These are phyloP conservation scores for Thera obeliscata DNA, from an alignment of 2,888 invertebrate species.

Conservation along the genomic window DNA sequence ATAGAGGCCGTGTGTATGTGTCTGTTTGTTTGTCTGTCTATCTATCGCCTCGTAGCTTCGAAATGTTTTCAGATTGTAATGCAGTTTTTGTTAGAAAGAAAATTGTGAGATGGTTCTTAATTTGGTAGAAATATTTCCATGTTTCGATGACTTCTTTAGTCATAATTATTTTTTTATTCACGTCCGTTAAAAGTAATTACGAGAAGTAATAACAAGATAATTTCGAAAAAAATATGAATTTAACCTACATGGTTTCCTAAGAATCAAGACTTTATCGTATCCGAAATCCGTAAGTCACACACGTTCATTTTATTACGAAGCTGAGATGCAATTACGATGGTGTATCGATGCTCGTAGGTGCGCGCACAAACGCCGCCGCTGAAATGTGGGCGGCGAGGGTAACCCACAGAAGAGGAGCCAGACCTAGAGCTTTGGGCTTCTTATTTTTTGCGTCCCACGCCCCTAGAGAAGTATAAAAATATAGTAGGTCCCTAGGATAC, in stretches of 20 bases:
- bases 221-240: not conserved
- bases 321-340: constrained; percentile 73
- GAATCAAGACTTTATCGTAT: constrained; percentile 3
- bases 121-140: too few relatives aligned
- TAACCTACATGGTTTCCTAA: not conserved
- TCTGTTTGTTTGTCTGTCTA: too few relatives aligned
- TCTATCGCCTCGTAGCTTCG: too few relatives aligned
- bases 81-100: too few relatives aligned
- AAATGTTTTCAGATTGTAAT: too few relatives aligned
- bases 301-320: constrained; percentile 44
- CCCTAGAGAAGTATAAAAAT: not conserved
- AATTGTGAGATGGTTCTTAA: too few relatives aligned
- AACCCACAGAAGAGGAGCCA: constrained; percentile 40
- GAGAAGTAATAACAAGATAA: not conserved
- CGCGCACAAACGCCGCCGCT: constrained; percentile 49
- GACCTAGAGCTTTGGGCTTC: not conserved
- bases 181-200: too few relatives aligned
- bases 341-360: constrained; percentile 42
- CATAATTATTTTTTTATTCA: too few relatives aligned
- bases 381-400: constrained; percentile 68
- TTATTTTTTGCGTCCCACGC: not conserved
- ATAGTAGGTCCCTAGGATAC: too few relatives aligned
- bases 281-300: constrained; percentile 35
- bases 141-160: too few relatives aligned
- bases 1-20: too few relatives aligned